These are phyloP conservation scores for Brevimyrus niger DNA, from an alignment of 2,113 vertebrate genomes.

Conservation along the genomic window DNA sequence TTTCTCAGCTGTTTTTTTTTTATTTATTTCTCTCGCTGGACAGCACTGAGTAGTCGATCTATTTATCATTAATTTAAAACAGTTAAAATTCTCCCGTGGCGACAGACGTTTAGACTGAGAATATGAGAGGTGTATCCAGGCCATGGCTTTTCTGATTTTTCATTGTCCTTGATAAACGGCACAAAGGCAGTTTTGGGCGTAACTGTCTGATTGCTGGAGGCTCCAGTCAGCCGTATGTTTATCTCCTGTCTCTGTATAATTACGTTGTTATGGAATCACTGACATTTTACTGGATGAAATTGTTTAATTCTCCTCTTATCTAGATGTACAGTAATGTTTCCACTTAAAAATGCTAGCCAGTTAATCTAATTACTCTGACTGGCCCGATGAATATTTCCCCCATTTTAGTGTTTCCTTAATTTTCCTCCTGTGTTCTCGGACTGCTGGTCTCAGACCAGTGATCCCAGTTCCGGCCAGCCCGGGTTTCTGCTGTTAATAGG, in stretches of 20 bases:
- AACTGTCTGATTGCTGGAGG: not conserved
- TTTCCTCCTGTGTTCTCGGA: not conserved
- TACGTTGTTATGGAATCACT: not conserved
- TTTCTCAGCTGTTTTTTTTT: not conserved
- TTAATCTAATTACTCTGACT: not conserved
- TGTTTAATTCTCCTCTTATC: not conserved
- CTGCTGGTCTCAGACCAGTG: not conserved
- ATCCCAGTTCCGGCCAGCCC: slow-evolving; percentile 21
- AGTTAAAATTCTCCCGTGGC: not conserved
- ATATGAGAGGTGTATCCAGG: not conserved
- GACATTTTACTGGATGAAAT: not conserved
- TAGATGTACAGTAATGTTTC: not conserved
- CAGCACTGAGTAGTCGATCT: not conserved
- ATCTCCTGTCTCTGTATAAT: not conserved
- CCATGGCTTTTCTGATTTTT: not conserved
- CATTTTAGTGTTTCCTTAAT: slow-evolving; percentile 1
- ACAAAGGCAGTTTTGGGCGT: not conserved
- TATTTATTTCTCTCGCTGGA: no score
- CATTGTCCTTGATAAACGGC: not conserved
- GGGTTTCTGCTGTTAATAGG: slow-evolving; percentile 35
- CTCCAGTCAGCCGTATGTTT: not conserved
- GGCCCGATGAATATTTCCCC: not conserved
- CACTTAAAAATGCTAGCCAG: not conserved
- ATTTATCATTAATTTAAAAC: not conserved
- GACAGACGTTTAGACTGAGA: not conserved